Percentiles rank a stretch among this genome's conserved stretches.
Conservation (phyloP, 2,113 vertebrate species). For the Ctenodactylus gundi region DNA sequence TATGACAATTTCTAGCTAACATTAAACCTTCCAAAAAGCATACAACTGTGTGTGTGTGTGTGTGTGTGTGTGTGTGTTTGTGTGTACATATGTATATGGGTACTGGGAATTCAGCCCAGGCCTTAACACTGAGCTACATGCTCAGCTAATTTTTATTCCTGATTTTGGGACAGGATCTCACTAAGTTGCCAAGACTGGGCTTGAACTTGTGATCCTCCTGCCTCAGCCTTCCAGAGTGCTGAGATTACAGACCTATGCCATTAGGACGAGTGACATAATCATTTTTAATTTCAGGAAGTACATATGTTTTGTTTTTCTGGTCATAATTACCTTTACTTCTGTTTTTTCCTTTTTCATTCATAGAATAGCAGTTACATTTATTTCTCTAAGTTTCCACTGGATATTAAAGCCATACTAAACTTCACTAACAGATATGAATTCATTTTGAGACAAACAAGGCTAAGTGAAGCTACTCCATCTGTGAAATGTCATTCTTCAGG, state of each 20-base stretch:
- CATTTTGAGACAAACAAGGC: neutral
- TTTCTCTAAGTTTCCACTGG: neutral
- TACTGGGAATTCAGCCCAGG: too few relatives aligned
- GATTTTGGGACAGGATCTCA: too few relatives aligned
- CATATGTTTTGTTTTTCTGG: conserved; percentile 3
- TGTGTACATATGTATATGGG: too few relatives aligned
- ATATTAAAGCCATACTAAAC: neutral
- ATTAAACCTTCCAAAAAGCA: conserved; percentile 37
- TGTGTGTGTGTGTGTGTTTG: too few relatives aligned
- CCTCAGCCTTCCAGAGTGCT: too few relatives aligned
- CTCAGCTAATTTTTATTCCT: too few relatives aligned
- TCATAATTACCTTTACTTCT: neutral
- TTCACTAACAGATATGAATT: neutral
- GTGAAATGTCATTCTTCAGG: neutral
- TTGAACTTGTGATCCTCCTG: too few relatives aligned
- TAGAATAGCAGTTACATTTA: neutral
- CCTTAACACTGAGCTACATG: too few relatives aligned
- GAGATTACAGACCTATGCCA: too few relatives aligned
- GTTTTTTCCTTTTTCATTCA: neutral
- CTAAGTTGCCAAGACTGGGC: too few relatives aligned
- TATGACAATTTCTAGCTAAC: conserved; percentile 35
- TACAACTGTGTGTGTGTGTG: too few relatives aligned
- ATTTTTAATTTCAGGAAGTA: conserved; percentile 33
- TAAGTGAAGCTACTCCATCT: neutral
- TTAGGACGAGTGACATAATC: too few relatives aligned